These are phyloP conservation scores for Mactra quadrangularis DNA, from an alignment of 1,140 invertebrate genomes.

Conservation along the genomic window DNA sequence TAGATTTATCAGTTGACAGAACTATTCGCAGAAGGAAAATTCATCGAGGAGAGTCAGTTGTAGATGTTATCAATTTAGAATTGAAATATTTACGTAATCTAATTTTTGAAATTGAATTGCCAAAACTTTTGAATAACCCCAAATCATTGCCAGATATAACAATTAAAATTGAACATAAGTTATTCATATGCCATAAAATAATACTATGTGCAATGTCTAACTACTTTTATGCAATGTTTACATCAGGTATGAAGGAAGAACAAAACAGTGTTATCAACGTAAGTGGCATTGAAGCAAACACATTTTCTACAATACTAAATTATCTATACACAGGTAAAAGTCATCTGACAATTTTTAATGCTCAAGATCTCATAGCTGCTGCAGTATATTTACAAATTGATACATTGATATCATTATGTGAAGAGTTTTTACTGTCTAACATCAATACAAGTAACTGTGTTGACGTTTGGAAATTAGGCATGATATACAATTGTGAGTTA, in stretches of 20 bases:
- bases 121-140: slow-evolving; percentile 40
- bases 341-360: slow-evolving; percentile 43
- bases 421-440: slow-evolving; percentile 50
- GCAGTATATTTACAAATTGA: slow-evolving; percentile 61
- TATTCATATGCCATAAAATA: slow-evolving; percentile 67
- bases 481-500: slow-evolving; percentile 31
- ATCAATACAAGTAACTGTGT: slow-evolving; percentile 56
- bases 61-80: slow-evolving; percentile 31
- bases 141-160: slow-evolving; percentile 64
- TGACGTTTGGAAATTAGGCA: slow-evolving; percentile 57
- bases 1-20: slow-evolving; percentile 47
- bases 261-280: slow-evolving; percentile 40
- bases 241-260: slow-evolving; percentile 70
- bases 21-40: slow-evolving; percentile 44
- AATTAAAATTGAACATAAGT: slow-evolving; percentile 57
- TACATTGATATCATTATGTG: slow-evolving; percentile 44
- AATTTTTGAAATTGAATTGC: slow-evolving; percentile 47
- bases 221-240: slow-evolving; percentile 73
- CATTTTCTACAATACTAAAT: slow-evolving; percentile 39
- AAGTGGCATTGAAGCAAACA: slow-evolving; percentile 41
- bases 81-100: slow-evolving; percentile 44
- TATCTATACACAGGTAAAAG: slow-evolving; percentile 61
- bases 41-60: slow-evolving; percentile 27
- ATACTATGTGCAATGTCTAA: slow-evolving; percentile 67
- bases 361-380: slow-evolving; percentile 56